phyloP scores from a whole-genome alignment of 2,888 invertebrate genomes.

The Lasioglossum lativentre region DNA sequence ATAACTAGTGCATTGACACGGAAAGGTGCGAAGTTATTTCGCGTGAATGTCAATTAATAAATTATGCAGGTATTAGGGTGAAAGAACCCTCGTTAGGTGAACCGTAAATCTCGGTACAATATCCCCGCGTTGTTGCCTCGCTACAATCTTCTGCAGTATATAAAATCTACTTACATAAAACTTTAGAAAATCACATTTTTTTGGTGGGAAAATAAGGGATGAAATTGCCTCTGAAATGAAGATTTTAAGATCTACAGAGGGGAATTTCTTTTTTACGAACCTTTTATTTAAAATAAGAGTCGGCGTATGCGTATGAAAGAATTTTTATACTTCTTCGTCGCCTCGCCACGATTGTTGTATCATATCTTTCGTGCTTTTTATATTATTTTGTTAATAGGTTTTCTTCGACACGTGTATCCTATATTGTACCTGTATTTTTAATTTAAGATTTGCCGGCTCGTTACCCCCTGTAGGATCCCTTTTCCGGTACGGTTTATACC shows the following conservation, averaged over 20 bases:
- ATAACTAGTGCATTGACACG: neutral
- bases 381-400: slow-evolving; percentile 21
- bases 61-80: slow-evolving; percentile 48
- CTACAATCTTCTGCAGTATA: slow-evolving; percentile 8
- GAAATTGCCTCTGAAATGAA: slow-evolving; percentile 25
- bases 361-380: neutral
- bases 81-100: slow-evolving; percentile 42
- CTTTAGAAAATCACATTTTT: slow-evolving; percentile 17
- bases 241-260: neutral
- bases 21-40: slow-evolving; percentile 40
- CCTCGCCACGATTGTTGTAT: neutral
- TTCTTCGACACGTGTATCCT: neutral
- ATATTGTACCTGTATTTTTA: slow-evolving; percentile 38
- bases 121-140: slow-evolving; percentile 17
- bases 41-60: slow-evolving; percentile 47
- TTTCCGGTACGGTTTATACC: slow-evolving; percentile 55
- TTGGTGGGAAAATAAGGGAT: neutral
- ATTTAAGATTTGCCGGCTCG: slow-evolving; percentile 34
- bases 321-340: neutral
- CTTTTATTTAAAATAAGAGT: slow-evolving; percentile 3
- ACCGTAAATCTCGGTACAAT: slow-evolving; percentile 56
- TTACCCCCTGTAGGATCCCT: slow-evolving; percentile 35
- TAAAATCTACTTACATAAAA: slow-evolving; percentile 27
- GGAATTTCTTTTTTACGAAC: slow-evolving; percentile 19
- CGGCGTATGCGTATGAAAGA: slow-evolving; percentile 9